These are phyloP conservation scores for Pimephales promelas DNA, from an alignment of 2,113 vertebrate genomes.

Conservation along the genomic window DNA sequence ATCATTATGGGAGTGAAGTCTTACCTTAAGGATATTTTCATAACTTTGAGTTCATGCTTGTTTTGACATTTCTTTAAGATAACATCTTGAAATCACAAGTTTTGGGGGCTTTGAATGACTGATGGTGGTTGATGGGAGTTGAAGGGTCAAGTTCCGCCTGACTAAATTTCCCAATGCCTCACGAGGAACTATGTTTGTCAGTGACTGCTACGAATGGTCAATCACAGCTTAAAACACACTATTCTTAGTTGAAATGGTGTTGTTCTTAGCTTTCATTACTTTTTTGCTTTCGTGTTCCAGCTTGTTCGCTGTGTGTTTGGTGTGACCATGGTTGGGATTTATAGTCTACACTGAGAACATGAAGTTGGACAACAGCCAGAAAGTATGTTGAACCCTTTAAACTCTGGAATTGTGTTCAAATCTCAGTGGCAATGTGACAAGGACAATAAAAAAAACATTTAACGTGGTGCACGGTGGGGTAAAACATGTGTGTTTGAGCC, in stretches of 20 bases:
- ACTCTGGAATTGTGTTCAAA: slow-evolving; percentile 39
- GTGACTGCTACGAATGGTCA: neutral
- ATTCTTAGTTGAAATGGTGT: neutral
- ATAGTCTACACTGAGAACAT: neutral
- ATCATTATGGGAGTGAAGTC: slow-evolving; percentile 22
- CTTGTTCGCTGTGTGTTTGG: slow-evolving; percentile 11
- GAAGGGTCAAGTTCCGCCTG: slow-evolving; percentile 6
- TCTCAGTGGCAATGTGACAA: slow-evolving; percentile 30
- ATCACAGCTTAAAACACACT: neutral
- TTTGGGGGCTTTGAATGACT: slow-evolving; percentile 26
- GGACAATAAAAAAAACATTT: slow-evolving; percentile 6
- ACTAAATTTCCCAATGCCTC: slow-evolving; percentile 30
- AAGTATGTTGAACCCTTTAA: slow-evolving; percentile 34
- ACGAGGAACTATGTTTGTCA: slow-evolving; percentile 6
- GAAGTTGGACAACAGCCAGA: slow-evolving; percentile 42
- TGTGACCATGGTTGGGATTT: slow-evolving; percentile 37
- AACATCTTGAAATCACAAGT: slow-evolving; percentile 44
- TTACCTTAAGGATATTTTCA: slow-evolving; percentile 8
- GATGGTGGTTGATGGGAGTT: slow-evolving; percentile 5
- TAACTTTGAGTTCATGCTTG: slow-evolving; percentile 31
- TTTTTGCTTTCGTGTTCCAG: slow-evolving; percentile 3
- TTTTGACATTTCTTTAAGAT: slow-evolving; percentile 49
- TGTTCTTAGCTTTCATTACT: neutral
- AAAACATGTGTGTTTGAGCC: neutral
- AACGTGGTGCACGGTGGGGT: neutral